These are phyloP conservation scores for Stegostoma tigrinum DNA, from an alignment of 2,113 vertebrate genomes.

Conservation along the genomic window DNA sequence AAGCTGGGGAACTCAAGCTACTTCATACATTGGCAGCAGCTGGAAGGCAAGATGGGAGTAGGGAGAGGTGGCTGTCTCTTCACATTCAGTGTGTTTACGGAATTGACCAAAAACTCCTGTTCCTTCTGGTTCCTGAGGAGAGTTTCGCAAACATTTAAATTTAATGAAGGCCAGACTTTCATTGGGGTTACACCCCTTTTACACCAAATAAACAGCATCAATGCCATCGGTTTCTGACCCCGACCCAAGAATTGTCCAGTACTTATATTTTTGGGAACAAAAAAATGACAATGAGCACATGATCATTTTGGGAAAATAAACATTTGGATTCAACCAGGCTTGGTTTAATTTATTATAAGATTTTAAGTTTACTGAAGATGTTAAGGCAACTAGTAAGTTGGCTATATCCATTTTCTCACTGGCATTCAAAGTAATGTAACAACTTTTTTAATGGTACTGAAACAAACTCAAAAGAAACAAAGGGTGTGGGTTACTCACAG, in stretches of 20 bases:
- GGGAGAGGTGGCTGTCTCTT: background rate
- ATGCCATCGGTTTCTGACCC: background rate
- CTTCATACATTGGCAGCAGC: background rate
- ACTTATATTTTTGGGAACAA: background rate
- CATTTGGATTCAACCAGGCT: no score
- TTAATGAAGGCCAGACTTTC: background rate
- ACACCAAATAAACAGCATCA: background rate
- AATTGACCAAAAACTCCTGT: no score
- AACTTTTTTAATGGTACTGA: background rate
- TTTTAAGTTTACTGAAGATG: background rate
- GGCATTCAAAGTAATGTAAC: background rate
- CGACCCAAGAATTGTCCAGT: background rate
- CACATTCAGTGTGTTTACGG: no score
- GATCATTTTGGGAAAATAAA: background rate
- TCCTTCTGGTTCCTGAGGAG: background rate
- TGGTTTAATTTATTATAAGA: background rate
- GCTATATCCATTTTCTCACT: background rate
- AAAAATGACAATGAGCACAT: background rate
- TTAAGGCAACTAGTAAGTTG: background rate
- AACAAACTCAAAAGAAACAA: background rate
- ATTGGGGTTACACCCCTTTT: background rate
- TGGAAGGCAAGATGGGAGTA: background rate
- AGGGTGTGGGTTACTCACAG: constrained; percentile 65
- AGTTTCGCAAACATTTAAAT: background rate
- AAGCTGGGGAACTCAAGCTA: background rate